Percentiles rank a stretch among this genome's conserved stretches.
phyloP scores from a whole-genome alignment of 2,113 vertebrate genomes.

The Cryptoleucopteryx plumbea region DNA sequence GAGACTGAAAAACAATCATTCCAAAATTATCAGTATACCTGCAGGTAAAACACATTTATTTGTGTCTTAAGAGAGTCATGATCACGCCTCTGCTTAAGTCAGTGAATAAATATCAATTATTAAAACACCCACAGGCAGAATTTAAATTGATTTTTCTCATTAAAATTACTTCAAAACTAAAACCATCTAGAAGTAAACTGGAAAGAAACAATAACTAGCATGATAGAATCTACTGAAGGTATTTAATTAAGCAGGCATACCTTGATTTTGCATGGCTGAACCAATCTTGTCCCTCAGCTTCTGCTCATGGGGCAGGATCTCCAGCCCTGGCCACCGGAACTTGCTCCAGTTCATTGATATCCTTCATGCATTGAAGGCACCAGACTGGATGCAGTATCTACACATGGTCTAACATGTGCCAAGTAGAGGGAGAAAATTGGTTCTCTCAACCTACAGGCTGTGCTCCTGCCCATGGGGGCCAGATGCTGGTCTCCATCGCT shows the following conservation, averaged over 20 bases:
- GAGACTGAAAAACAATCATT: not conserved
- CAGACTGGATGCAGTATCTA: not conserved
- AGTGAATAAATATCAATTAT: not conserved
- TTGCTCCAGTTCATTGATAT: not conserved
- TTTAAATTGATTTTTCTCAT: not conserved
- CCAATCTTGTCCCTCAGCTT: not conserved
- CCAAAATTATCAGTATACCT: not conserved
- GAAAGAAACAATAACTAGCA: not conserved
- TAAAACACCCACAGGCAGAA: not conserved
- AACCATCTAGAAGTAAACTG: not conserved
- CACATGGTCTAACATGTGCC: rapidly evolving
- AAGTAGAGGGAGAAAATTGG: not conserved
- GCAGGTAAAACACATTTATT: not conserved
- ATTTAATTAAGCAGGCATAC: not conserved
- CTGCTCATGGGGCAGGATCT: not conserved
- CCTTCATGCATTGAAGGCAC: not conserved
- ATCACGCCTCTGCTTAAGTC: not conserved
- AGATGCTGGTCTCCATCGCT: not conserved
- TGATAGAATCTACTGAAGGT: not conserved
- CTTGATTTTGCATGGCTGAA: not conserved
- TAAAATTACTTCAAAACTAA: not conserved
- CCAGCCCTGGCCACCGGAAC: not conserved
- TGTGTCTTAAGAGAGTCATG: not conserved
- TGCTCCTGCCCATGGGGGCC: not conserved
- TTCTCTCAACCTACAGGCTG: rapidly evolving